Evolutionary conservation across 2,113 vertebrate genomes (phyloP).

Genomic region (Dolichallabes microphthalmus): DNA sequence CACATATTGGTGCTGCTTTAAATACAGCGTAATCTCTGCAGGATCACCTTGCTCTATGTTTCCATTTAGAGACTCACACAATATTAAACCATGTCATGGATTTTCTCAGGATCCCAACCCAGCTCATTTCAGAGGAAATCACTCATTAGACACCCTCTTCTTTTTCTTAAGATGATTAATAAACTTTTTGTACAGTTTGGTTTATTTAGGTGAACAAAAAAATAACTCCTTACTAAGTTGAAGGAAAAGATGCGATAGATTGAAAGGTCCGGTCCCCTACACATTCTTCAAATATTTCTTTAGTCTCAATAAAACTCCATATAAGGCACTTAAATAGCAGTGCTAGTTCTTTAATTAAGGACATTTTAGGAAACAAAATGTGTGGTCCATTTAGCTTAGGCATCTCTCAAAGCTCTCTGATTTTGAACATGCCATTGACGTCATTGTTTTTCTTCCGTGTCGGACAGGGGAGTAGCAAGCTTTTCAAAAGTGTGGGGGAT

Average conservation of each 20-base stretch:
- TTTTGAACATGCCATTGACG: constrained; percentile 3
- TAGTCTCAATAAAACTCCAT: neutral
- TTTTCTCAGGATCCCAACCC: constrained; percentile 17
- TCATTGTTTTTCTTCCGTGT: constrained; percentile 30
- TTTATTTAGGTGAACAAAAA: constrained; percentile 44
- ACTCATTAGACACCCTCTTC: constrained; percentile 70
- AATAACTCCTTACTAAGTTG: neutral
- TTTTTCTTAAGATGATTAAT: constrained; percentile 69
- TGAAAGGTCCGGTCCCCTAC: neutral
- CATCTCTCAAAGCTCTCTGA: constrained; percentile 2
- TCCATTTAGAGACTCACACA: constrained; percentile 37
- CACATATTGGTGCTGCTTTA: neutral
- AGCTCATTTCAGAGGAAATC: constrained; percentile 39
- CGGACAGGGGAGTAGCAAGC: too few species aligned
- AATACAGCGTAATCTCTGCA: constrained; percentile 25
- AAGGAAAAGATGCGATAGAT: neutral
- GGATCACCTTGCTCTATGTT: constrained; percentile 45
- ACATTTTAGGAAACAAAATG: constrained; percentile 28
- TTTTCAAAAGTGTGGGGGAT: too few species aligned
- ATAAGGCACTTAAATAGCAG: neutral
- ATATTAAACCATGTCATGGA: constrained; percentile 53
- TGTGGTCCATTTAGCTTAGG: neutral
- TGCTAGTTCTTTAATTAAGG: neutral
- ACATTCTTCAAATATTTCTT: neutral
- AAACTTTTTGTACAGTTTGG: constrained; percentile 58